phyloP scores from a whole-genome alignment of 2,113 vertebrate species.

The Sinocyclocheilus rhinocerous region DNA sequence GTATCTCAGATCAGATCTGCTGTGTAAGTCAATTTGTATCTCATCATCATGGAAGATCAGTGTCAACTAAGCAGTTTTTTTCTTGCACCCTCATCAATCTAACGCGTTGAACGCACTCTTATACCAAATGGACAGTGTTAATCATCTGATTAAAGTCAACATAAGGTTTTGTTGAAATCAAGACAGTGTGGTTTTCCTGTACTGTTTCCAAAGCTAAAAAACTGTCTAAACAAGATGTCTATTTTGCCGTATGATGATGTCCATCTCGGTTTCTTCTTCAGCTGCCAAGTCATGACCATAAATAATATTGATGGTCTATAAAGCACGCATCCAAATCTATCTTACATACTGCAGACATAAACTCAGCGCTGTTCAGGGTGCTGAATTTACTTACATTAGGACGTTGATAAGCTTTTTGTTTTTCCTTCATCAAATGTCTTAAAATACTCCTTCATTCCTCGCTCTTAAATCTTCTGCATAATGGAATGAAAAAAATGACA shows the following conservation, averaged over 20 bases:
- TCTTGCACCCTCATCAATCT: neutral
- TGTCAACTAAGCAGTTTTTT: slow-evolving; percentile 22
- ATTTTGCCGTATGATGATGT: neutral
- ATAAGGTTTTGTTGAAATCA: neutral
- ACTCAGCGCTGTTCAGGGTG: slow-evolving; percentile 63
- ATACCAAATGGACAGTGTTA: neutral
- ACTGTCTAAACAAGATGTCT: neutral
- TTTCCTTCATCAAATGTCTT: neutral
- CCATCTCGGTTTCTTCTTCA: neutral
- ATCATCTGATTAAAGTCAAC: slow-evolving; percentile 11
- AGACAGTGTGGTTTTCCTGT: neutral
- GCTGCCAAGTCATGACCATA: neutral
- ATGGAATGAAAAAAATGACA: slow-evolving; percentile 45
- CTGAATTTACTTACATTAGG: slow-evolving; percentile 54
- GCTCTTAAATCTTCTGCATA: neutral
- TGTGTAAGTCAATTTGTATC: neutral
- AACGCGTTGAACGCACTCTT: neutral
- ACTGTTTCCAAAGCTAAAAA: neutral
- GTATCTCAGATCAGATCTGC: slow-evolving; percentile 26
- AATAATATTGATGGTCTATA: slow-evolving; percentile 14
- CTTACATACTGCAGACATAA: slow-evolving; percentile 31
- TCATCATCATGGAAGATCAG: slow-evolving; percentile 21
- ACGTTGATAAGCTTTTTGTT: neutral
- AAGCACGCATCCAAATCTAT: slow-evolving; percentile 19
- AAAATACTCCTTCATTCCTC: neutral